Base-by-base conservation (phyloP, 2,113 vertebrate genomes). In the Ceyx melanurus region DNA sequence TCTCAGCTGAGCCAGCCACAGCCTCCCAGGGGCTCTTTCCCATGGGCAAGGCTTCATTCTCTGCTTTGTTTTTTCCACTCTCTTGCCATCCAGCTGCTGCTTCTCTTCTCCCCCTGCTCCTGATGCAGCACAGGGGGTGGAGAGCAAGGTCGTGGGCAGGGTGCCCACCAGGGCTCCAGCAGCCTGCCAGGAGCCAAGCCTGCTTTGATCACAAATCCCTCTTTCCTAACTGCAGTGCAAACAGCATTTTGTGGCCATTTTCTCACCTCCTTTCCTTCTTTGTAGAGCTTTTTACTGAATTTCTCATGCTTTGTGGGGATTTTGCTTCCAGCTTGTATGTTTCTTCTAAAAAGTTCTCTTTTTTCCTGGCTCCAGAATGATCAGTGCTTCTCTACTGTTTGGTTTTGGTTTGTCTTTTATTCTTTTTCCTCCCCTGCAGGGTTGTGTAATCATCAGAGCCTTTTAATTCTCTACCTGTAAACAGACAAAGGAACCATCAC, bases 41-140 rank as follows among this genome's bases (percentile, higher is more conserved):
- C 11, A 46, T 37, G 58, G 64, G 95, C 94, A 93, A 86, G 95
- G 90, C 75, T 94, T 93, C 85, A 90, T 86, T 96, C 96, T 93
- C 81, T 89, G 75, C 61, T 1, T 22, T 50, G 11, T 22, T 22
- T 20, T 16, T 21, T 33, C 35, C 48, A 48, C n/a, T 18, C 70
- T 65, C 93, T 62, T 62, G 60, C 28, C 79, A 83, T 76, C 72
- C 87, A 51, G 2, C 72, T 35, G 82, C 90, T 86, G 87, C 91
- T 51, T 48, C 45, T 45, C 60, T 35, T 21, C 71, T 42, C 29
- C 61, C 46, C n/a, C 21, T 3, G 0, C 22, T 82, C 19, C 53
- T 3, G 0, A 10, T 0, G 11, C 20, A 67, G 68, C 4, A 1
- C 9, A 1, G 42, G 84, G 45, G 48, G 70, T 1, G 18, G 73